These are phyloP conservation scores for Hylaeus anthracinus DNA, from an alignment of 1,140 invertebrate genomes.

Conservation along the genomic window DNA sequence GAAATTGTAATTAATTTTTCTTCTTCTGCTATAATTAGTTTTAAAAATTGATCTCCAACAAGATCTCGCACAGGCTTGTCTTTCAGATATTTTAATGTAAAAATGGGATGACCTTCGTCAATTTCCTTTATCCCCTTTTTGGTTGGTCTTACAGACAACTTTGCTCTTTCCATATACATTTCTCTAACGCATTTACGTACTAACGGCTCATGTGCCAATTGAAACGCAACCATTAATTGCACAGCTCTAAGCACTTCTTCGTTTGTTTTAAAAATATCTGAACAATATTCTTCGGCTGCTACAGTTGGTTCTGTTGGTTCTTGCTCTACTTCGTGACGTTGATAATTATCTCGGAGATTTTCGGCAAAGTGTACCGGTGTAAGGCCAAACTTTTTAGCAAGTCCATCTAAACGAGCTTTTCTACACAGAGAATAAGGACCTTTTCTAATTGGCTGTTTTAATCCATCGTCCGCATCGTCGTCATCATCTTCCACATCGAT, in stretches of 20 bases:
- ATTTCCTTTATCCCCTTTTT: conserved; percentile 96
- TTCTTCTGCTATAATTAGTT: conserved; percentile 91
- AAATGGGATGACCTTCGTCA: conserved; percentile 95
- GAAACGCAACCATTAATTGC: conserved; percentile 96
- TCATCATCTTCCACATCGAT: conserved; percentile 79
- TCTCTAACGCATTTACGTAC: conserved; percentile 93
- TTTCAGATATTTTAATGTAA: conserved; percentile 95
- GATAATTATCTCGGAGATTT: conserved; percentile 98
- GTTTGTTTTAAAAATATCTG: conserved; percentile 82
- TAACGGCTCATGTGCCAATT: conserved; percentile 94
- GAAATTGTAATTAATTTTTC: conserved; percentile 90
- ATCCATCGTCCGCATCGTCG: conserved; percentile 82
- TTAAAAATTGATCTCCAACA: conserved; percentile 94
- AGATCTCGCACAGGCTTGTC: conserved; percentile 97
- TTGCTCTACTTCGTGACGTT: conserved; percentile 98
- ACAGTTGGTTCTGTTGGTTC: conserved; percentile 90
- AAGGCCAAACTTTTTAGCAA: conserved; percentile 97
- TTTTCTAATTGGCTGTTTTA: conserved; percentile 93
- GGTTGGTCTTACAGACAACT: conserved; percentile 91
- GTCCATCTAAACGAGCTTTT: conserved; percentile 90
- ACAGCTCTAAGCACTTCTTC: conserved; percentile 94
- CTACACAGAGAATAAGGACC: conserved; percentile 94
- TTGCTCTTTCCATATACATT: conserved; percentile 95
- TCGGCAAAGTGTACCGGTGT: conserved; percentile 97
- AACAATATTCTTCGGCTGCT: conserved; percentile 88